phyloP scores from a whole-genome alignment of 2,797 vertebrate species.

The Tauraco hartlaubi region DNA sequence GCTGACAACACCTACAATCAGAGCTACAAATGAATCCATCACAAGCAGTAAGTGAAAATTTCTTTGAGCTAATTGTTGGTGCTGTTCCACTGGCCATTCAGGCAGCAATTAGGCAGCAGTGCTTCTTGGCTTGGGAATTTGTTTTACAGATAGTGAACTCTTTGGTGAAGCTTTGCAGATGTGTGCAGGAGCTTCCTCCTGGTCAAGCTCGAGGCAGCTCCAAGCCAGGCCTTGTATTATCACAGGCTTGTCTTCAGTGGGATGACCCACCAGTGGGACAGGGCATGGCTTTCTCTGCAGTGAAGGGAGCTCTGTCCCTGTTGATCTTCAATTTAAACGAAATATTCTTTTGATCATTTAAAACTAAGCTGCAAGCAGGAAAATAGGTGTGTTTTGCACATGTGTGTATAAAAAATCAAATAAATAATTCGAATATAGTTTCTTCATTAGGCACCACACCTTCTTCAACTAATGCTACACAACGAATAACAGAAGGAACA shows the following conservation, averaged over 20 bases:
- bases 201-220: background rate
- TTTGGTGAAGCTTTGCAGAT: background rate
- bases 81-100: background rate
- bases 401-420: background rate
- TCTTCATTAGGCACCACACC: background rate
- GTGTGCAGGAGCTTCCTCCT: background rate
- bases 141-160: background rate
- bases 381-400: background rate
- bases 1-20: background rate
- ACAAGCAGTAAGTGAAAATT: slow-evolving; percentile 23
- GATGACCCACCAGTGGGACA: background rate
- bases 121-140: background rate
- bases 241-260: background rate
- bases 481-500: background rate
- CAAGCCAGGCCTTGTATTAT: background rate
- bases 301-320: background rate
- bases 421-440: background rate
- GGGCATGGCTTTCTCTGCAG: background rate
- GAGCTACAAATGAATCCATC: background rate
- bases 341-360: background rate
- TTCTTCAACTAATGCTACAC: background rate
- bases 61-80: background rate
- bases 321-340: background rate
- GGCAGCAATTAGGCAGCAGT: background rate
- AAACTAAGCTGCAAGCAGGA: background rate